Evolutionary conservation across 2,888 invertebrate species (phyloP).

Genomic region (Abrostola tripartita): DNA sequence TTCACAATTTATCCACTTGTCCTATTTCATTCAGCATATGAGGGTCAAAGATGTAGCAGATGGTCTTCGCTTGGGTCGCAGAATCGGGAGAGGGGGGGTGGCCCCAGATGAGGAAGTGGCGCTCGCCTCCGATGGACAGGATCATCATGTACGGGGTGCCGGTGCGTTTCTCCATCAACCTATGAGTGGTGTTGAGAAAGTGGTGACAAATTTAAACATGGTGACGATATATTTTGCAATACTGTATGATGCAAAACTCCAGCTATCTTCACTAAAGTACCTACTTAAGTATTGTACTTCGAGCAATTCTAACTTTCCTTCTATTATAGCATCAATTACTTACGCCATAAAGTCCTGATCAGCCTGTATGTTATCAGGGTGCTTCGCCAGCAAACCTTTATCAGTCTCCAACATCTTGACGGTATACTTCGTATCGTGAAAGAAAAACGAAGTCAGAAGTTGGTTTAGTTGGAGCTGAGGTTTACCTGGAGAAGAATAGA

Average conservation of each 20-base stretch:
- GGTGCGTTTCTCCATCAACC: constrained; percentile 77
- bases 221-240: too few species aligned
- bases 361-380: constrained; percentile 74
- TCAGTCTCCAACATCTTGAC: constrained; percentile 73
- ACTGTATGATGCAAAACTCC: too few species aligned
- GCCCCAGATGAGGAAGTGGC: constrained; percentile 81
- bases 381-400: constrained; percentile 74
- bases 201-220: background rate
- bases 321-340: constrained; percentile 46
- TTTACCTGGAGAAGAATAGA: constrained; percentile 67
- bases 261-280: too few species aligned
- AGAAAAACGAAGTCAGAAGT: constrained; percentile 73
- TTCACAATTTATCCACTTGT: constrained; percentile 72
- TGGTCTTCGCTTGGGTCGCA: constrained; percentile 69
- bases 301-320: too few species aligned
- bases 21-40: constrained; percentile 76
- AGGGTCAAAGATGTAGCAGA: constrained; percentile 82
- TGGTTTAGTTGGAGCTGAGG: constrained; percentile 77
- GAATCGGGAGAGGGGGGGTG: constrained; percentile 73
- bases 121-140: constrained; percentile 68
- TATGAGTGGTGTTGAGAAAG: constrained; percentile 33
- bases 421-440: constrained; percentile 80
- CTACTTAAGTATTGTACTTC: too few species aligned
- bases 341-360: constrained; percentile 76
- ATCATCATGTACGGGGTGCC: constrained; percentile 74